Evolutionary conservation across 2,888 invertebrate genomes (phyloP).

Genomic region (Invenusta paracnida): DNA sequence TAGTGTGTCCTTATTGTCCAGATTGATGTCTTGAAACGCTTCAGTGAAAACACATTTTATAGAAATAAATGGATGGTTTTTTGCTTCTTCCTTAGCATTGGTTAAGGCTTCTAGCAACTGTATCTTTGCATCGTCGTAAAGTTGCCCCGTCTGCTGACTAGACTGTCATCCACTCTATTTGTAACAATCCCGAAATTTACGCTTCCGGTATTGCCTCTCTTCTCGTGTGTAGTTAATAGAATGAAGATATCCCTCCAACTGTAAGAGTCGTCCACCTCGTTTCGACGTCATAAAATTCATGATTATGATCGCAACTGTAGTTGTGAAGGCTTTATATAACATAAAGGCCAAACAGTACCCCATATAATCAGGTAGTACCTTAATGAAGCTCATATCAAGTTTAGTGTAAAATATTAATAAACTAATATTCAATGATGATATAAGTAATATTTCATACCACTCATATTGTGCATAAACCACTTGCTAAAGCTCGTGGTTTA

Average conservation of each 20-base stretch:
- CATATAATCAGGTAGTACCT: too few relatives aligned
- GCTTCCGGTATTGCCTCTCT: background rate
- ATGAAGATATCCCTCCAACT: background rate
- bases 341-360: too few relatives aligned
- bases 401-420: too few relatives aligned
- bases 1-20: conserved; percentile 9
- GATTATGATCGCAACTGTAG: background rate
- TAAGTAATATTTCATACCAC: too few relatives aligned
- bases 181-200: background rate
- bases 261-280: background rate
- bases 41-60: background rate
- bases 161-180: background rate
- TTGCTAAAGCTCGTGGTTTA: too few relatives aligned
- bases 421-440: too few relatives aligned
- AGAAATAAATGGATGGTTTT: conserved; percentile 25
- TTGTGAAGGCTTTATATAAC: background rate
- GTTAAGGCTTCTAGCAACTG: background rate
- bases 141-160: background rate
- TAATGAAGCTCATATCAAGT: too few relatives aligned
- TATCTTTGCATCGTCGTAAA: background rate
- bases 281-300: background rate
- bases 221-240: too few relatives aligned
- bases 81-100: background rate
- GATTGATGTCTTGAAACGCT: conserved; percentile 18
- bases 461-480: too few relatives aligned